Evolutionary conservation across 2,888 invertebrate species (phyloP), one percentile per base, ranked within the genome.

Genomic region (Barypeithes pellucidus): DNA sequence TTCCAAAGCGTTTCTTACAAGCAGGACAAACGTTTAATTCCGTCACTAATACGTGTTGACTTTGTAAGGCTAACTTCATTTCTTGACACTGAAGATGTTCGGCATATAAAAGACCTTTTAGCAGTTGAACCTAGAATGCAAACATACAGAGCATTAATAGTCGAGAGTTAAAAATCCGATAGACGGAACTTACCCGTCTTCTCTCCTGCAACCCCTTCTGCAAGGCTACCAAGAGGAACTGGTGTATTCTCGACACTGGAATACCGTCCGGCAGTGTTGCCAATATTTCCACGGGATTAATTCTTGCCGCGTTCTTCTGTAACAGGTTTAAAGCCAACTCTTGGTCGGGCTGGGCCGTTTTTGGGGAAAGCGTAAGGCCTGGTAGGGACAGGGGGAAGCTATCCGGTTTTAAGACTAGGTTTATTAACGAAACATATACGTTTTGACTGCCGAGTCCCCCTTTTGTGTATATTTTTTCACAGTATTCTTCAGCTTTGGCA

Each of bases 1-100:
- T 95, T 16, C 94, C 94, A 86, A 99, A 98, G 68, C 95, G 90
- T 84, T 98, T 98, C 84, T 93, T 95, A 85, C 99, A 99, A 0
- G 95, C 95, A 0, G 93, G 92, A 85, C 99, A 99, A 67, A 95
- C 91, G 82, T 94, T 95, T 80, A 93, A 91, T 79, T 97, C 97
- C 16, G 93, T 95, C 78, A 99, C 92, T 1, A 93, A 87, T 57
- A 98, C 92, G 82, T 91, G 93, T 82, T 94, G 93, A 0, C 93
- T 93, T 85, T 97, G 94, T 81, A 94, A 92, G 79, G 91, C 90
- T 84, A 95, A 92, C 78, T 94, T 90, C 80, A 93, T 88, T 82
- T 95, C 94, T 84, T 95, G 93, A 33, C 94, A 93, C 87, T 96
- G 95, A 74, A 94, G 87, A 84, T 95, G 92, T 85, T 97, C 96